phyloP scores from a whole-genome alignment of 2,113 vertebrate genomes.

The Cepphus grylle region DNA sequence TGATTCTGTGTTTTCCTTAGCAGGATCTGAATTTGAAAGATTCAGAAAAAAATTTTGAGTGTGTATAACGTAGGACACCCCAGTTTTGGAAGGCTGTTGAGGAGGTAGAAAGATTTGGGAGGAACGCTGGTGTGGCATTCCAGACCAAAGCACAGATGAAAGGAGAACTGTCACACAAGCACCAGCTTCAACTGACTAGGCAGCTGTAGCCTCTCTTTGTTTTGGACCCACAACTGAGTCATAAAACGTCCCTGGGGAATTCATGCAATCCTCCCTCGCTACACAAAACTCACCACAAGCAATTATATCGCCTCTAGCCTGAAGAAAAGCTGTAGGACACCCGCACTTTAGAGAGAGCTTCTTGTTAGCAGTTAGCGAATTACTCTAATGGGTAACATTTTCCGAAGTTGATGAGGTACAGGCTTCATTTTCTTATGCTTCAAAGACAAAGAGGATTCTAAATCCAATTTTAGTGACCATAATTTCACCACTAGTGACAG shows the following conservation, averaged over 20 bases:
- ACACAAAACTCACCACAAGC: neutral
- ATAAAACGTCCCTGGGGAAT: neutral
- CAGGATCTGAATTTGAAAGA: neutral
- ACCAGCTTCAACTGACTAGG: accelerated
- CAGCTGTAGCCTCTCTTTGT: neutral
- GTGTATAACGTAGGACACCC: neutral
- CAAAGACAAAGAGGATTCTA: neutral
- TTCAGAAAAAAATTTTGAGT: neutral
- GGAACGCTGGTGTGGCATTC: neutral
- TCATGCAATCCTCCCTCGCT: neutral
- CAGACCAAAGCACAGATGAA: neutral
- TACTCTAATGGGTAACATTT: neutral
- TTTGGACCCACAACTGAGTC: neutral
- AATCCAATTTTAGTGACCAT: neutral
- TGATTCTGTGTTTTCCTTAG: neutral
- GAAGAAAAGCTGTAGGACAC: neutral
- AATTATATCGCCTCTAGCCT: neutral
- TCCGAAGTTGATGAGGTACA: neutral
- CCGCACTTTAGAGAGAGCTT: accelerated
- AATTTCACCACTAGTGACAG: neutral
- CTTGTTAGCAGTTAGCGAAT: neutral
- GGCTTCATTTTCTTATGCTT: accelerated
- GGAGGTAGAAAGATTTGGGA: neutral
- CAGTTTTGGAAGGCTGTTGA: neutral
- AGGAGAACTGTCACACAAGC: neutral